Evolutionary conservation across 2,888 invertebrate genomes (phyloP).

Genomic region (Spodoptera littoralis): DNA sequence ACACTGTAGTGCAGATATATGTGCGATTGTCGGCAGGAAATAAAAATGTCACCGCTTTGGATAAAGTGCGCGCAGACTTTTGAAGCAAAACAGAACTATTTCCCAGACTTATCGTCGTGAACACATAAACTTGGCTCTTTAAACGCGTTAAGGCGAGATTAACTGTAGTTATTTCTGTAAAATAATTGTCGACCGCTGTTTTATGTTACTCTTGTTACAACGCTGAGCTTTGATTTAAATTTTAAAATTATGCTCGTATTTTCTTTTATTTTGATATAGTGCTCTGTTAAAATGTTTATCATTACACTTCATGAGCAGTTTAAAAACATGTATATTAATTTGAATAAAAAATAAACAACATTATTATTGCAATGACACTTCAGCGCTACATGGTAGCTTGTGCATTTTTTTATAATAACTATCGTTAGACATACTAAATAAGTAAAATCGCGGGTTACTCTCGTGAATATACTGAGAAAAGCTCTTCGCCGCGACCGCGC

Average conservation of each 20-base stretch:
- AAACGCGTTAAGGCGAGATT: constrained; percentile 54
- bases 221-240: constrained; percentile 9
- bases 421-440: too few species aligned
- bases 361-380: too few species aligned
- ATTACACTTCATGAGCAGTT: too few species aligned
- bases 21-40: constrained; percentile 43
- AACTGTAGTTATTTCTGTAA: constrained; percentile 61
- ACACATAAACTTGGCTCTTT: constrained; percentile 57
- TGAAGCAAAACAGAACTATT: constrained; percentile 58
- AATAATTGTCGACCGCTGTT: constrained; percentile 49
- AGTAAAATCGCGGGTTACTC: too few species aligned
- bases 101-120: constrained; percentile 36
- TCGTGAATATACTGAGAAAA: too few species aligned
- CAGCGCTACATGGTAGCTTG: too few species aligned
- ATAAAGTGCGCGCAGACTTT: constrained; percentile 36
- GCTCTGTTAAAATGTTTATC: too few species aligned
- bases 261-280: too few species aligned
- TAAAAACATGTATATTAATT: too few species aligned
- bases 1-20: constrained; percentile 27
- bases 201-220: constrained; percentile 37
- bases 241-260: neutral
- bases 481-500: too few species aligned
- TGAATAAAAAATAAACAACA: too few species aligned
- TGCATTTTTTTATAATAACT: too few species aligned
- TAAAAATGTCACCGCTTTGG: constrained; percentile 53